Percentiles rank a stretch among this genome's conserved stretches.
Conservation (phyloP, 2,888 invertebrate genomes). For the Euphydryas editha region DNA sequence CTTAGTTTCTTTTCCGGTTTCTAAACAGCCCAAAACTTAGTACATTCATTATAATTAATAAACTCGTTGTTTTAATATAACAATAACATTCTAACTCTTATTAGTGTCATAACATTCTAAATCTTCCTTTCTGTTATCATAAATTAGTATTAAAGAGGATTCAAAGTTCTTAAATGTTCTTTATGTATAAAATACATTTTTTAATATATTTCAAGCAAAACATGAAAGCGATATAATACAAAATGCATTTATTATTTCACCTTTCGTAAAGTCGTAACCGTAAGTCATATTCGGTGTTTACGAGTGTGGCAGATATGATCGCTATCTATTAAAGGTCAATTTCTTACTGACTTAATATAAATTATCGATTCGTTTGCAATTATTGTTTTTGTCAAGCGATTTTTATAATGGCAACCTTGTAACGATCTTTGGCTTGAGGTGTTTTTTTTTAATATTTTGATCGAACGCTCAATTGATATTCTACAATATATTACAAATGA, state of each 20-base stretch:
- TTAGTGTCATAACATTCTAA: not conserved
- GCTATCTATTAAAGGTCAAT: slow-evolving; percentile 9
- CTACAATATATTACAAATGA: slow-evolving; percentile 6
- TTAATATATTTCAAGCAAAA: too few species aligned
- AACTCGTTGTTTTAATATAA: not conserved
- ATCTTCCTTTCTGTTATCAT: not conserved
- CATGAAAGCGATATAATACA: too few species aligned
- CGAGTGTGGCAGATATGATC: slow-evolving; percentile 5
- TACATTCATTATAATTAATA: not conserved
- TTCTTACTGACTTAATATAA: slow-evolving; percentile 10
- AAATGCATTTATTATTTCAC: not conserved
- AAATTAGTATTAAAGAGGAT: too few species aligned
- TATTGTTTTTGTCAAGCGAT: slow-evolving; percentile 2
- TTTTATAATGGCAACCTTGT: not conserved
- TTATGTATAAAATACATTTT: not conserved
- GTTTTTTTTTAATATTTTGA: not conserved
- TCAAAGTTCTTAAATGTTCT: too few species aligned
- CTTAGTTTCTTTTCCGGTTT: slow-evolving; percentile 16
- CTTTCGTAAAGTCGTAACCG: not conserved
- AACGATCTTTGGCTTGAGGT: not conserved
- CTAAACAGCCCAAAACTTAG: slow-evolving; percentile 8
- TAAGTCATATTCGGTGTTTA: not conserved
- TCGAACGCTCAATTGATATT: not conserved
- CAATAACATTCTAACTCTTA: not conserved
- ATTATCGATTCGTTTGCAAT: slow-evolving; percentile 8